Base-by-base conservation (phyloP, 2,888 invertebrate genomes). In the Priapulus caudatus region DNA sequence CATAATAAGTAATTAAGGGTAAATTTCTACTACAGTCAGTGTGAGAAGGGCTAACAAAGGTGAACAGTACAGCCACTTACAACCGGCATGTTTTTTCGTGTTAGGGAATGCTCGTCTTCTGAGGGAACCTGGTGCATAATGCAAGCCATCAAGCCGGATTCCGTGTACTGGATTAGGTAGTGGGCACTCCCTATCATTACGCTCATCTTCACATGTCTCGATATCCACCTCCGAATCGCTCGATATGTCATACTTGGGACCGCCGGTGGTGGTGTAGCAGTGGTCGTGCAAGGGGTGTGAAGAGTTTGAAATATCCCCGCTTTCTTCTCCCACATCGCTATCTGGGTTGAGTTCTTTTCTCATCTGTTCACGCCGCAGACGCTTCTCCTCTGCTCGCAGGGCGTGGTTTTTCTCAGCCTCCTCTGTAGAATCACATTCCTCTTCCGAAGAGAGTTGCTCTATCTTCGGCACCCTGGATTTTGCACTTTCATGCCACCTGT, bases 281-380 rank as follows among this genome's bases (percentile, higher is more conserved):
- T 67, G 67, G 52, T 67, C 67, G 52, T 62, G 63, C 53, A 61
- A 61, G 1, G 65, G n/a, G n/a, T n/a, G n/a, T n/a, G n/a, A n/a
- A n/a, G n/a, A n/a, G n/a, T n/a, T n/a, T n/a, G n/a, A n/a, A n/a
- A n/a, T n/a, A 33, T 33, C 33, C 10, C n/a, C 33, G 33, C n/a
- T n/a, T 10, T 33, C 33, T 33, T 33, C 33, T 33, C 33, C 33
- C 10, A 33, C n/a, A n/a, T 33, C 33, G 10, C 10, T 10, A n/a
- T 33, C 33, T 10, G 33, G 33, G n/a, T n/a, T 10, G 10, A 33
- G n/a, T 33, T 33, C 33, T 33, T 33, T 10, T n/a, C 10, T 33
- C 33, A 33, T 33, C 33, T 33, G 33, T n/a, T 10, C n/a, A 10
- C 33, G 10, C 33, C 33, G 33, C n/a, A 10, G 33, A 5, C n/a